Evolutionary conservation across 1,140 invertebrate species (phyloP), one percentile per base, ranked within the genome.

Genomic region (Pantala flavescens): DNA sequence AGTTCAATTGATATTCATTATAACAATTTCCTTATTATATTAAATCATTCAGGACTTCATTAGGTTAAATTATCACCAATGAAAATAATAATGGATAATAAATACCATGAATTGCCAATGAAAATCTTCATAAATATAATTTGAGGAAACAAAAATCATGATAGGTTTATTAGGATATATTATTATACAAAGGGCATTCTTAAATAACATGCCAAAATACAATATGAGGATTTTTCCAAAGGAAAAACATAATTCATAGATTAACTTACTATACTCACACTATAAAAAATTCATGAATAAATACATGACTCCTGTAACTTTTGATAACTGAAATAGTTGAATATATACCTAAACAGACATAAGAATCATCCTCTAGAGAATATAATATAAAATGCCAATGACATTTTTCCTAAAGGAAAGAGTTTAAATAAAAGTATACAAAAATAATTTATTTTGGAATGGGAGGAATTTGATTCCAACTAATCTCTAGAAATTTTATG

Each of bases 391-490:
- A 63, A 63, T 19, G 49, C 49, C 49, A 63, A 63, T 63, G 49
- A 63, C 49, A 63, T 63, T 63, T 63, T 63, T 63, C 49, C 28
- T 12, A 63, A 21, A 63, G 49, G 49, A 63, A 63, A 63, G n/a
- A 63, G 14, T 63, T 63, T 63, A 63, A 63, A 63, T 63, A 63
- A 63, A 19, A 63, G 49, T 16, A 63, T 63, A 63, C 16, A 63
- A 63, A 63, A 63, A 63, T 63, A 63, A 63, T 63, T 63, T 63
- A 63, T 63, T 21, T 21, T 63, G 49, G 49, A 63, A 63, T 21
- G n/a, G 49, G 49, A 63, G n/a, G 14, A 21, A 63, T 63, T 21
- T 19, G 12, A 63, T 63, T 63, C 49, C 49, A 63, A 7, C 49
- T 19, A 63, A 1, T 63, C 3, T 21, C 49, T 63, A 19, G 49